These are phyloP conservation scores for Bacillus rossius DNA, from an alignment of 1,140 invertebrate genomes.

Conservation along the genomic window DNA sequence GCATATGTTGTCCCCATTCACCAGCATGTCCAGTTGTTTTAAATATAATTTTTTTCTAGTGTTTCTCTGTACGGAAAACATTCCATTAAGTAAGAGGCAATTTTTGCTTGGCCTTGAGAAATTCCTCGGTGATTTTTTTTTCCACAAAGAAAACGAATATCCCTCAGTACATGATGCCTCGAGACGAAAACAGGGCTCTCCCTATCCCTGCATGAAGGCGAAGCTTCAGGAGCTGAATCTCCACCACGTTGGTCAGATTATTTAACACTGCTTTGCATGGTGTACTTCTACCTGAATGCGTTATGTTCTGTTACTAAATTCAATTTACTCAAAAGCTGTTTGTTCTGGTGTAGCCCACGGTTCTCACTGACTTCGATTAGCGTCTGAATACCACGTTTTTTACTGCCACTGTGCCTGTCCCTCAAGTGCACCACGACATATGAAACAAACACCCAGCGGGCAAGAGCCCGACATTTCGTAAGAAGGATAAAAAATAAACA, in stretches of 20 bases:
- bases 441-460: conserved; percentile 4
- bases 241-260: conserved; percentile 20
- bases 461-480: conserved; percentile 2
- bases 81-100: conserved; percentile 7
- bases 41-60: conserved; percentile 8
- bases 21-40: conserved; percentile 1
- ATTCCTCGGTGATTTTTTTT: conserved; percentile 20
- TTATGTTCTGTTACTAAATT: conserved; percentile 18
- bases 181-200: conserved; percentile 5
- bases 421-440: background rate
- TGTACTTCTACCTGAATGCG: conserved; percentile 21
- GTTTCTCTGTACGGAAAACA: conserved; percentile 6
- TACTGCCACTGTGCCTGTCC: conserved; percentile 3
- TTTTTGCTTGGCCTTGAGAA: conserved; percentile 17
- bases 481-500: conserved; percentile 1
- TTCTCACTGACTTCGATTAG: conserved; percentile 19
- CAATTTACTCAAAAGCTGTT: conserved; percentile 17
- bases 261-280: conserved; percentile 18
- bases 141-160: conserved; percentile 23
- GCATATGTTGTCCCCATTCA: conserved; percentile 11
- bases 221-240: conserved; percentile 16
- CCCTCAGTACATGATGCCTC: conserved; percentile 11
- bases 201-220: conserved; percentile 4
- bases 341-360: conserved; percentile 18
- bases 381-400: conserved; percentile 5